These are phyloP conservation scores for Phoxinus phoxinus DNA, from an alignment of 2,113 vertebrate genomes.

Conservation along the genomic window DNA sequence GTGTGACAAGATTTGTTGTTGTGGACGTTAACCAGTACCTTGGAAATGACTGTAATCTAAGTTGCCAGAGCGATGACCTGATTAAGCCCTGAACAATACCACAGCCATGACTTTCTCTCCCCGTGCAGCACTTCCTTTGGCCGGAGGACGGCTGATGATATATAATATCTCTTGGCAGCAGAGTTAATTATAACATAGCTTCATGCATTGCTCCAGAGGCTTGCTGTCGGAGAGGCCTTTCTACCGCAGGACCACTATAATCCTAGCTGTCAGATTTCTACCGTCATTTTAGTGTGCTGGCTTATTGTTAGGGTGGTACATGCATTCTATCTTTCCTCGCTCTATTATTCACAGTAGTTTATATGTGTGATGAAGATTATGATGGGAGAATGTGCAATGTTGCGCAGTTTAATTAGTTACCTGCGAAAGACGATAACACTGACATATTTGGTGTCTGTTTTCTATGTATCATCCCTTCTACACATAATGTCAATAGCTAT, in stretches of 20 bases:
- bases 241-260: constrained; percentile 72
- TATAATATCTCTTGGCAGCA: constrained; percentile 90
- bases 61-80: constrained; percentile 84
- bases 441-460: constrained; percentile 11
- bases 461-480: constrained; percentile 1
- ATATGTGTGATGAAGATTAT: constrained; percentile 35
- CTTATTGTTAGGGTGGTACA: constrained; percentile 49
- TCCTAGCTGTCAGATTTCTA: constrained; percentile 84
- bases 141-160: constrained; percentile 80
- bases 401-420: constrained; percentile 49
- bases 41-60: constrained; percentile 88
- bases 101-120: constrained; percentile 73
- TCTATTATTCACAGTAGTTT: constrained; percentile 41
- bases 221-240: constrained; percentile 74
- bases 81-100: constrained; percentile 84
- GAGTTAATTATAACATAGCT: constrained; percentile 91
- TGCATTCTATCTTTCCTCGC: constrained; percentile 35
- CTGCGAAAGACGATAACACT: constrained; percentile 33
- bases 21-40: constrained; percentile 70
- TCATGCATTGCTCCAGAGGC: constrained; percentile 77
- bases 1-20: constrained; percentile 77
- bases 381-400: constrained; percentile 39
- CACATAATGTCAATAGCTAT: constrained; percentile 11
- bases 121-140: constrained; percentile 74
- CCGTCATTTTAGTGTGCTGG: constrained; percentile 71